phyloP scores from a whole-genome alignment of 2,113 vertebrate genomes.

The Rhinichthys klamathensis region DNA sequence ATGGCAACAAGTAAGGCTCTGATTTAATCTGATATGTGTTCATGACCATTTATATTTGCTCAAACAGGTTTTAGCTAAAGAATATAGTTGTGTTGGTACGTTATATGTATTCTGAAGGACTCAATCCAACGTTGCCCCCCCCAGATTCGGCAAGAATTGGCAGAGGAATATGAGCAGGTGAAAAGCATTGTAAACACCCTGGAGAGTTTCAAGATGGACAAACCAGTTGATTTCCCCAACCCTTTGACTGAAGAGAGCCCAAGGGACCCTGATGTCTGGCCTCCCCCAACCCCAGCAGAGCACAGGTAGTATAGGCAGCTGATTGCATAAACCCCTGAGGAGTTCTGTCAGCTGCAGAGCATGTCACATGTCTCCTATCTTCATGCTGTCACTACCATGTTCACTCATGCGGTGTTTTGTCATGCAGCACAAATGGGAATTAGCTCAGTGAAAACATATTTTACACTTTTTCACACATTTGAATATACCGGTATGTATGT shows the following conservation, averaged over 20 bases:
- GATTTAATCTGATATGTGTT: not conserved
- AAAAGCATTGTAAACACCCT: slow-evolving; percentile 89
- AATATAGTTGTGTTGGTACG: not conserved
- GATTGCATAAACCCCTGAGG: slow-evolving; percentile 8
- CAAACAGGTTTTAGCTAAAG: not conserved
- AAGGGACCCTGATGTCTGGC: slow-evolving; percentile 90
- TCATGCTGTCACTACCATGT: slow-evolving; percentile 15
- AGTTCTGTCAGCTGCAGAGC: slow-evolving; percentile 16
- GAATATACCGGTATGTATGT: too few relatives aligned
- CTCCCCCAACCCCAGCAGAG: slow-evolving; percentile 93
- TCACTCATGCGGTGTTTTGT: not conserved
- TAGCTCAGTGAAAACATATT: not conserved
- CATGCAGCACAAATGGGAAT: not conserved
- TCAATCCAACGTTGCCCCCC: not conserved
- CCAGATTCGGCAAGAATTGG: slow-evolving; percentile 89
- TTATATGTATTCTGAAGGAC: not conserved
- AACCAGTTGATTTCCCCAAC: slow-evolving; percentile 82
- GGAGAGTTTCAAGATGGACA: slow-evolving; percentile 92
- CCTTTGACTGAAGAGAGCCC: slow-evolving; percentile 81
- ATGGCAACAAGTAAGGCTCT: slow-evolving; percentile 88
- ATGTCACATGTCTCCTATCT: not conserved
- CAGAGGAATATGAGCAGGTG: slow-evolving; percentile 94
- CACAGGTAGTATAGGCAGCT: slow-evolving; percentile 81
- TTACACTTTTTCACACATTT: too few relatives aligned
- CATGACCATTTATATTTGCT: not conserved